A percentile compares a stretch with the other conserved stretches of the same genome.
phyloP scores from a whole-genome alignment of 2,888 invertebrate genomes.

The Aethes cnicana region DNA sequence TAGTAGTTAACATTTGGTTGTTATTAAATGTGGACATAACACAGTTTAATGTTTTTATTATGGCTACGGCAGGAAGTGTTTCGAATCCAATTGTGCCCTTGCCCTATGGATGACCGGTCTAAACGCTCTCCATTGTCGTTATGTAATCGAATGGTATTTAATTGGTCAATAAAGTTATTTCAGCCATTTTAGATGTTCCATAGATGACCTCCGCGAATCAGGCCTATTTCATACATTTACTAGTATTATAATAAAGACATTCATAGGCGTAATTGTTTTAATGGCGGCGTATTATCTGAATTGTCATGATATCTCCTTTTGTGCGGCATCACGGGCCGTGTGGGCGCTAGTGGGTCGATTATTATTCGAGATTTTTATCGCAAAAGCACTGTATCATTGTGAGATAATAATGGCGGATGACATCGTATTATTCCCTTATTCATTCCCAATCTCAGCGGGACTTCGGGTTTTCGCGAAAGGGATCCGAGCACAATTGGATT shows the following conservation, averaged over 20 bases:
- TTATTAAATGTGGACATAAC: too few species aligned
- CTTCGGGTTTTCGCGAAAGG: slow-evolving; percentile 71
- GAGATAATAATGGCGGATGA: slow-evolving; percentile 81
- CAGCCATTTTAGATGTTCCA: slow-evolving; percentile 56
- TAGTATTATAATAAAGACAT: slow-evolving; percentile 65
- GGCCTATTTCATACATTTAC: slow-evolving; percentile 41
- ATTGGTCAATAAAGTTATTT: slow-evolving; percentile 55
- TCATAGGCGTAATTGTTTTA: slow-evolving; percentile 63
- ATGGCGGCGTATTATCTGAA: slow-evolving; percentile 59
- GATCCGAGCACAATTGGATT: slow-evolving; percentile 79
- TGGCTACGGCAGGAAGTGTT: too few species aligned
- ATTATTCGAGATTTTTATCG: slow-evolving; percentile 77
- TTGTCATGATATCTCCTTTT: slow-evolving; percentile 67
- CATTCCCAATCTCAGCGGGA: slow-evolving; percentile 80
- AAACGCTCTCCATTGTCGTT: not conserved
- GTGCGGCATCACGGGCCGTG: slow-evolving; percentile 66
- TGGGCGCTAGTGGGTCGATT: slow-evolving; percentile 59
- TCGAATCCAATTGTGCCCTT: too few species aligned
- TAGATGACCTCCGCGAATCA: slow-evolving; percentile 55
- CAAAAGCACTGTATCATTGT: slow-evolving; percentile 79
- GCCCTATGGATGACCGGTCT: too few species aligned
- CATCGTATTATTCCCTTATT: slow-evolving; percentile 80
- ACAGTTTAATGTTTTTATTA: too few species aligned
- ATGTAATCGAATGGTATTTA: slow-evolving; percentile 36
- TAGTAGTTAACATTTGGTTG: too few species aligned